Evolutionary conservation across 92 coral and sea anemone genomes (phyloP), one percentile per base, ranked within the genome.

Genomic region (Nematostella vectensis): DNA sequence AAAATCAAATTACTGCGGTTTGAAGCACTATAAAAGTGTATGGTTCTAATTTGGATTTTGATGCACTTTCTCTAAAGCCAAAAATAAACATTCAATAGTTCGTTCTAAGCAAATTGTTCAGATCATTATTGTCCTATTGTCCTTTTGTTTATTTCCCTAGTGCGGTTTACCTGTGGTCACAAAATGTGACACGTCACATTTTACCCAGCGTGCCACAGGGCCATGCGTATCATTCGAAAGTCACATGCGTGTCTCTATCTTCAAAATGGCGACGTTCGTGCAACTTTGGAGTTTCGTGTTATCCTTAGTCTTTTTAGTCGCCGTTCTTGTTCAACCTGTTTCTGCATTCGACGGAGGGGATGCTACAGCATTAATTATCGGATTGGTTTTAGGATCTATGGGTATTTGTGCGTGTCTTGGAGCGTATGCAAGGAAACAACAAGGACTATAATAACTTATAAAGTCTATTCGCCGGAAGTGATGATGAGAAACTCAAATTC

Each of bases 321-420:
- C 87, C 29, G 57, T 71, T 28, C 72, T 93, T 56, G 67, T 83
- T 22, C 87, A 87, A 44, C 99, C 86, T 26, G 99, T 75, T 43
- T 69, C 85, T 39, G 99, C 96, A 8, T 93, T 87, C 66, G 99
- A 93, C 31, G 99, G 96, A 12, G 99, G 99, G 52, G 99, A 93
- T 69, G 96, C 94, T 27, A 79, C 88, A 57, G 99, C 99, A 11
- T 83, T 93, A 42, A 93, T 93, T 25, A 74, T 93, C 36, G 99
- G 99, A 27, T 82, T 93, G n/a, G 51, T 87, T 12, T 64, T 93
- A 52, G 99, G 99, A 22, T 82, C 87, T 59, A 93, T 93, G 99
- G 91, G 94, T 13, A 87, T 93, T 57, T 93, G 99, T 74, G 99
- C 99, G 31, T 93, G 99, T 54, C 74, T 93, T 24, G 99, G 99